Base-by-base conservation (phyloP, 2,113 vertebrate genomes). In the Cochlearius cochlearius region DNA sequence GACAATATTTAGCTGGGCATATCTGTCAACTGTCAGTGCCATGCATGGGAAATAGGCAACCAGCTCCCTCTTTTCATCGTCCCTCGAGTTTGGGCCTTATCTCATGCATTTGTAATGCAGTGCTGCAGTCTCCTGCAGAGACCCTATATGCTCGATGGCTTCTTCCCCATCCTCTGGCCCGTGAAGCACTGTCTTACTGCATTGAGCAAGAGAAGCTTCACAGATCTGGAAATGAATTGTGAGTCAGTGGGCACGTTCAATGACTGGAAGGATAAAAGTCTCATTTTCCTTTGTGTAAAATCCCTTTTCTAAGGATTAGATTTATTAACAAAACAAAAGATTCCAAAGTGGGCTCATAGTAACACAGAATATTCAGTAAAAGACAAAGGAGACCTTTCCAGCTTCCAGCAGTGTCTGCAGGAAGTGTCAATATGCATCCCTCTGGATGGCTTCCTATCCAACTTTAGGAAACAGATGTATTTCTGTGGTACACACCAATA, bases 171-270 rank as follows among this genome's bases (percentile, higher is more conserved):
- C 6, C 2, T 45, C 32, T 26, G 32, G n/a, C 43, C 68, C 13
- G 2, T 20, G 73, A 74, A 41, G 5, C 38, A 9, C 58, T 38
- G 52, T 53, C 66, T 49, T 27, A 29, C 25, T 68, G 45, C 22
- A 7, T 2, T 56, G 64, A n/a, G 45, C 22, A 55, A 60, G 59
- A 86, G 38, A 20, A 59, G 17, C 59, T 45, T 49, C 36, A 50
- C 55, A 72, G 18, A 64, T 82, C 68, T 56, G 49, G 58, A 86
- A 77, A 78, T 36, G 6, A 83, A n/a, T 62, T 62, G 27, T 34
- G 60, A 80, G 50, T 38, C 45, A 75, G 15, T 1, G 3, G 49
- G 23, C 19, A 64, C 0, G 0, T 72, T 72, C 56, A n/a, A 2
- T 56, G 75, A 41, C 27, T 71, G 38, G 59, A 69, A 84, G 84